Conservation (phyloP, 2,113 vertebrate species). For the Macrotus californicus region DNA sequence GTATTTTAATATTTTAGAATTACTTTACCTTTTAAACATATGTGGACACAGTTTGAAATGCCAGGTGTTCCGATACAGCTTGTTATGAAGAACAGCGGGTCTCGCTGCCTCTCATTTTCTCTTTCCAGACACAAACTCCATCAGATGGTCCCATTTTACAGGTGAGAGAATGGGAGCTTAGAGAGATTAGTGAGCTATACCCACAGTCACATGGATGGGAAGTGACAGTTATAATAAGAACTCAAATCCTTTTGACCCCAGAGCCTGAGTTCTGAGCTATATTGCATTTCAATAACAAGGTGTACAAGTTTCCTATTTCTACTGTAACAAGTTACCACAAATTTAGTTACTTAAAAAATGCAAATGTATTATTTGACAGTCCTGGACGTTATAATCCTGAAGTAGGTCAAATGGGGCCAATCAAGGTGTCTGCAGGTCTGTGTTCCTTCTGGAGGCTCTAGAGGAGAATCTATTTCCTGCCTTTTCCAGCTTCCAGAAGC, state of each 20-base stretch:
- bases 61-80: not conserved
- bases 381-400: not conserved
- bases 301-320: not conserved
- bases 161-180: not conserved
- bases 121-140: not conserved
- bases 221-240: no score
- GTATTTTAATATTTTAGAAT: not conserved
- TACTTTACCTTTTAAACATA: not conserved
- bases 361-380: not conserved
- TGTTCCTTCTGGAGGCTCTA: not conserved
- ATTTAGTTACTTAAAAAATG: not conserved
- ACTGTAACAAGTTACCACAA: not conserved
- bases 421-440: not conserved
- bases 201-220: not conserved
- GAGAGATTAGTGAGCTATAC: not conserved
- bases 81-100: not conserved
- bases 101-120: not conserved
- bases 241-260: not conserved
- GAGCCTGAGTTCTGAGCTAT: not conserved
- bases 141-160: not conserved
- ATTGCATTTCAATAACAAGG: not conserved
- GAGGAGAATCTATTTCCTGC: not conserved
- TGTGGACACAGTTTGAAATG: not conserved
- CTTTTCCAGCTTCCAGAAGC: not conserved
- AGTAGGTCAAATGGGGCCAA: not conserved